Percentiles rank a stretch among this genome's conserved stretches.
Evolutionary conservation across 2,888 invertebrate genomes (phyloP).

Genomic region (Adineta ricciae): DNA sequence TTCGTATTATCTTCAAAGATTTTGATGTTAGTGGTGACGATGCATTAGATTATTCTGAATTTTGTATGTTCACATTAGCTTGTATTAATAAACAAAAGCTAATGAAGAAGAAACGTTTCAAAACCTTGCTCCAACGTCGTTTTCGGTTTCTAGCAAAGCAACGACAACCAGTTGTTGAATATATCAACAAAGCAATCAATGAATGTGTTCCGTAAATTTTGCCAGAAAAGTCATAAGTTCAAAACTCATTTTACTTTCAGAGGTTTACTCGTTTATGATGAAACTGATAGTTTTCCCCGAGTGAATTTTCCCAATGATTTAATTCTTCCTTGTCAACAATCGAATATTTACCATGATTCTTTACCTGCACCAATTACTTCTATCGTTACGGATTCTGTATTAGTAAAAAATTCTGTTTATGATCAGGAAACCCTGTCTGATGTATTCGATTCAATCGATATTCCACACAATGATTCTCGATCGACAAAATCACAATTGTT

Average conservation of each 20-base stretch:
- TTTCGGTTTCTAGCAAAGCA: neutral
- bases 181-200: constrained; percentile 10
- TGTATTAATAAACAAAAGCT: constrained; percentile 37
- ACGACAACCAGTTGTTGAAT: neutral
- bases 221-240: too few relatives aligned
- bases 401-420: too few relatives aligned
- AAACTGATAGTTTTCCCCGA: neutral
- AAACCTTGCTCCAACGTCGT: neutral
- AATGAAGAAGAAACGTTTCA: constrained; percentile 30
- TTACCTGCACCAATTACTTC: too few relatives aligned
- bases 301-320: neutral
- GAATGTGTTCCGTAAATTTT: neutral
- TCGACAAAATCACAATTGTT: neutral
- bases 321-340: neutral
- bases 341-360: neutral
- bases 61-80: constrained; percentile 39
- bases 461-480: neutral
- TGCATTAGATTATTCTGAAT: constrained; percentile 38
- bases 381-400: too few relatives aligned
- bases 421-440: neutral
- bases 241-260: neutral
- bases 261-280: neutral
- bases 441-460: neutral
- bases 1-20: neutral
- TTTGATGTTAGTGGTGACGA: constrained; percentile 27